Conservation (phyloP, 1,140 invertebrate species). For the Himalopsyche phryganea region DNA sequence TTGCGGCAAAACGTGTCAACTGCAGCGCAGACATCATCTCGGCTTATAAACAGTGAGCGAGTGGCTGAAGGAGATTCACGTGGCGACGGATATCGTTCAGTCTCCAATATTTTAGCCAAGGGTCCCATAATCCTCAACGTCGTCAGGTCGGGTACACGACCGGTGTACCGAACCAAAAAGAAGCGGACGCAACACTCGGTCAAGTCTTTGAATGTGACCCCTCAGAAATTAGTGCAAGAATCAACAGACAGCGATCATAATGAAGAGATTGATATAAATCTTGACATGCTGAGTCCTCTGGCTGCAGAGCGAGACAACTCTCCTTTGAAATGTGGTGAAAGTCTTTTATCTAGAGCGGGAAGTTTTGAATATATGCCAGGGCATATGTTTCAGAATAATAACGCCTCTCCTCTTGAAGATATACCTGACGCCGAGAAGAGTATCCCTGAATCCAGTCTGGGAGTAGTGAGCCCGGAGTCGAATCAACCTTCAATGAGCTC, state of each 20-base stretch:
- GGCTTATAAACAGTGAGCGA: not conserved
- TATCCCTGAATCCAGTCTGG: slow-evolving; percentile 2
- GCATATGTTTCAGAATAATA: slow-evolving; percentile 42
- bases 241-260: not conserved
- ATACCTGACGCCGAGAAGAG: slow-evolving; percentile 30
- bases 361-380: slow-evolving; percentile 54
- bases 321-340: slow-evolving; percentile 25
- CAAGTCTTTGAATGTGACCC: not conserved
- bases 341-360: slow-evolving; percentile 46
- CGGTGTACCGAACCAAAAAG: not conserved
- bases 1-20: slow-evolving; percentile 31
- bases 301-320: not conserved
- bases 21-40: slow-evolving; percentile 6
- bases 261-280: not conserved
- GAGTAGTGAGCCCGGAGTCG: not conserved
- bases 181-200: not conserved
- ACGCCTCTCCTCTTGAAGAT: not conserved
- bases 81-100: not conserved
- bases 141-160: not conserved
- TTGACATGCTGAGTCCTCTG: no score
- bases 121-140: slow-evolving; percentile 22
- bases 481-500: not conserved
- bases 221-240: not conserved
- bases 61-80: not conserved
- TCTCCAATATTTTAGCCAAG: slow-evolving; percentile 15